phyloP scores from a whole-genome alignment of 2,888 invertebrate species.

The Eurois occulta region DNA sequence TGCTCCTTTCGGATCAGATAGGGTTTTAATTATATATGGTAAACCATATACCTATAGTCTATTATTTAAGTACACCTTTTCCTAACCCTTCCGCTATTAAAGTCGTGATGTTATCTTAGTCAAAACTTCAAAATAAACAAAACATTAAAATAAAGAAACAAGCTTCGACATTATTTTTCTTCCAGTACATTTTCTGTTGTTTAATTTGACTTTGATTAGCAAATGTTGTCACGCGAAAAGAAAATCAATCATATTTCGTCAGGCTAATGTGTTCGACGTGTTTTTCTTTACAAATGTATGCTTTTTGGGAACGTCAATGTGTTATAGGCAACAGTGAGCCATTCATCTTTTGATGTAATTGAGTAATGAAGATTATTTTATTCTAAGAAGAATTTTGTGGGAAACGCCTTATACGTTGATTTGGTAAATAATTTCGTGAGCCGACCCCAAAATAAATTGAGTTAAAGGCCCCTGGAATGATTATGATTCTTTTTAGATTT shows the following conservation, averaged over 20 bases:
- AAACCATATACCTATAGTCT: no score
- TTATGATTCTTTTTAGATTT: no score
- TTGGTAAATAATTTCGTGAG: background rate
- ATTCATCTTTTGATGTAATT: constrained; percentile 41
- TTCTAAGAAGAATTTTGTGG: background rate
- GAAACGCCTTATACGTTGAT: background rate
- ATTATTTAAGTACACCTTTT: no score
- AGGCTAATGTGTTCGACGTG: constrained; percentile 45
- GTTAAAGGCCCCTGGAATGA: no score
- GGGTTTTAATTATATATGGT: no score
- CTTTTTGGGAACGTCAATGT: constrained; percentile 19
- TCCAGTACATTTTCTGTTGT: constrained; percentile 25
- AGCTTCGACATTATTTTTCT: constrained; percentile 1
- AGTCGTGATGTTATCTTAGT: background rate
- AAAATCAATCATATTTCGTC: constrained; percentile 56
- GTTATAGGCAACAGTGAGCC: background rate
- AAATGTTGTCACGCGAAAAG: constrained; percentile 54
- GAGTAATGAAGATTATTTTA: constrained; percentile 12
- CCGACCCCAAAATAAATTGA: no score
- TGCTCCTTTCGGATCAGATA: no score
- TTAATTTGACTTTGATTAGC: constrained; percentile 56
- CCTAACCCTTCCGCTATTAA: no score
- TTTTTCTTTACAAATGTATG: constrained; percentile 26
- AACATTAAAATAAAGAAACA: background rate
- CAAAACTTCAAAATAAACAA: constrained; percentile 18